phyloP scores from a whole-genome alignment of 2,888 invertebrate species.

The Sabatieria punctata region DNA sequence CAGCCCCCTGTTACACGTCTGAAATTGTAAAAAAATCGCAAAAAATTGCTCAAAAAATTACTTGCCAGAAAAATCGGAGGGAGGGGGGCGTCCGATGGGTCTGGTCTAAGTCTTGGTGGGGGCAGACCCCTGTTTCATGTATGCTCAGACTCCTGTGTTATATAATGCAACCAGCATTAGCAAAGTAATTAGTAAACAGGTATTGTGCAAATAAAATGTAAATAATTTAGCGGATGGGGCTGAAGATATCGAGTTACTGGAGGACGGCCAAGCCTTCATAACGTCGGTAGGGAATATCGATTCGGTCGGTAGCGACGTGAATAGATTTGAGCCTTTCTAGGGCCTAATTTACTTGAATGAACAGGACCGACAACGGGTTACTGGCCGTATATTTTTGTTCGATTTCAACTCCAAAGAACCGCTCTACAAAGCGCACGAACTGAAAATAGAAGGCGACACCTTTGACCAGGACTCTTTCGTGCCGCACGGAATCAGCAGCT shows the following conservation, averaged over 20 bases:
- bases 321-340: neutral
- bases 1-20: too few relatives aligned
- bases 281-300: neutral
- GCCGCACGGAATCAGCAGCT: conserved; percentile 8
- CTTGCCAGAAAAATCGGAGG: too few relatives aligned
- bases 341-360: neutral
- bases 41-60: too few relatives aligned
- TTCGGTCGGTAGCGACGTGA: neutral
- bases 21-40: too few relatives aligned
- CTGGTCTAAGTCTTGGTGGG: too few relatives aligned
- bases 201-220: too few relatives aligned
- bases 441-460: neutral
- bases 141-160: too few relatives aligned
- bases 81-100: too few relatives aligned
- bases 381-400: conserved; percentile 4
- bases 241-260: conserved; percentile 1
- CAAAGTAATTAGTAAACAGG: too few relatives aligned
- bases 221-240: neutral
- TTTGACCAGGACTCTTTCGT: conserved; percentile 2
- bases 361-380: neutral
- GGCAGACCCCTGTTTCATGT: too few relatives aligned
- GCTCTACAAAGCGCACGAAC: neutral
- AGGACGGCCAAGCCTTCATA: neutral
- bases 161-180: too few relatives aligned
- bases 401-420: neutral